phyloP scores from a whole-genome alignment of 2,113 vertebrate genomes.

The Ammodramus savannarum region DNA sequence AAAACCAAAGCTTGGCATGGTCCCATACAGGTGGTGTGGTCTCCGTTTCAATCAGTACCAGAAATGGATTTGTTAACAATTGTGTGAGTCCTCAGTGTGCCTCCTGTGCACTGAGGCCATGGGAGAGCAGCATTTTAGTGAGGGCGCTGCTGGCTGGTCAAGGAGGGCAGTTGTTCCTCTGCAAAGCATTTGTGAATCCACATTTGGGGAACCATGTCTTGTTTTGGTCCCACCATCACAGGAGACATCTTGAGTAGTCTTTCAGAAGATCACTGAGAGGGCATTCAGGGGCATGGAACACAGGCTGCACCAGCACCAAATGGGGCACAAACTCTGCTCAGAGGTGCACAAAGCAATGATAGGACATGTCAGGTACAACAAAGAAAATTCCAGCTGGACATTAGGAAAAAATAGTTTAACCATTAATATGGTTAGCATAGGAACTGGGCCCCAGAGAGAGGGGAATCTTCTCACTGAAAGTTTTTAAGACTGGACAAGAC shows the following conservation, averaged over 20 bases:
- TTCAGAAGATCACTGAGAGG: not conserved
- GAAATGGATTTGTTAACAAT: not conserved
- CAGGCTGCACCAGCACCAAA: not conserved
- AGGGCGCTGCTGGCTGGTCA: not conserved
- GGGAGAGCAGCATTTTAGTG: not conserved
- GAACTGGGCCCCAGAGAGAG: not conserved
- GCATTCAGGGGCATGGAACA: not conserved
- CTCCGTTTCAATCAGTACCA: not conserved
- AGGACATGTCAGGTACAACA: not conserved
- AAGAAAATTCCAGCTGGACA: not conserved
- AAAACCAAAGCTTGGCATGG: not conserved
- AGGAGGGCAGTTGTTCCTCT: not conserved
- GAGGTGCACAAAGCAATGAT: not conserved
- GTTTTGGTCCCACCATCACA: not conserved
- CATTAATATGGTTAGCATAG: not conserved
- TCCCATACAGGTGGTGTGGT: not conserved
- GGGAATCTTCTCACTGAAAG: not conserved
- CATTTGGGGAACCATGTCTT: not conserved
- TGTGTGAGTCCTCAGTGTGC: not conserved
- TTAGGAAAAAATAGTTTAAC: not conserved
- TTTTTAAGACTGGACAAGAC: not conserved
- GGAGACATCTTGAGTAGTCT: not conserved
- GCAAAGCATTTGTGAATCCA: not conserved
- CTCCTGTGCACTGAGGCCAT: accelerated
- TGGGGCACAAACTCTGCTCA: not conserved